A percentile compares a stretch with the other conserved stretches of the same genome.
Conservation (phyloP, 2,113 vertebrate species). For the Speoplatyrhinus poulsoni region DNA sequence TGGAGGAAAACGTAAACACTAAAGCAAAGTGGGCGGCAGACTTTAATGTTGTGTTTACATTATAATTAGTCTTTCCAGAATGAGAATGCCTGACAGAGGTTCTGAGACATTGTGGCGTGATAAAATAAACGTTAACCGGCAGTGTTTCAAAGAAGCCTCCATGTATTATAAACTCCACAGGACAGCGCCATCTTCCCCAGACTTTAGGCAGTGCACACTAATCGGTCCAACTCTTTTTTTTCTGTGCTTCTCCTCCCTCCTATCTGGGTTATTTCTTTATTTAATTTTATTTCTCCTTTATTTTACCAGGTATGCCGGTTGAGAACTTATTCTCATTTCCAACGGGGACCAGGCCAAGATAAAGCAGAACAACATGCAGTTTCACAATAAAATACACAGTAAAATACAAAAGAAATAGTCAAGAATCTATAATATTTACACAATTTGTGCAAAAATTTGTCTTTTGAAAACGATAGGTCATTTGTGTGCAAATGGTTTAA, state of each 20-base stretch:
- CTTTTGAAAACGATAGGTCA: no score
- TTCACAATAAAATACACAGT: no score
- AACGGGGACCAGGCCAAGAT: no score
- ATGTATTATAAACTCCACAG: constrained; percentile 75
- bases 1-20: constrained; percentile 74
- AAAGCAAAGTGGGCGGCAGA: constrained; percentile 65
- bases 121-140: constrained; percentile 71
- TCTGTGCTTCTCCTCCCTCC: constrained; percentile 35
- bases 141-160: constrained; percentile 78
- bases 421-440: no score
- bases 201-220: constrained; percentile 75
- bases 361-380: no score
- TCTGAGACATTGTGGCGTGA: constrained; percentile 70
- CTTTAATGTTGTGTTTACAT: constrained; percentile 93
- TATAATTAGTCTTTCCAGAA: constrained; percentile 79
- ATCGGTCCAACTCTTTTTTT: constrained; percentile 26
- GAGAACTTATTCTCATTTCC: no score
- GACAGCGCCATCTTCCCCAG: constrained; percentile 70
- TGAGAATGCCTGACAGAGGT: constrained; percentile 77
- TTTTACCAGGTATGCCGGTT: no score
- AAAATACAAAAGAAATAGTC: no score
- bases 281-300: no score
- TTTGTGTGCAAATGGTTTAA: no score
- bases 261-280: not conserved
- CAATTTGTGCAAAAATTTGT: no score